These are phyloP conservation scores for Samia ricini DNA, from an alignment of 1,140 invertebrate genomes.

Conservation along the genomic window DNA sequence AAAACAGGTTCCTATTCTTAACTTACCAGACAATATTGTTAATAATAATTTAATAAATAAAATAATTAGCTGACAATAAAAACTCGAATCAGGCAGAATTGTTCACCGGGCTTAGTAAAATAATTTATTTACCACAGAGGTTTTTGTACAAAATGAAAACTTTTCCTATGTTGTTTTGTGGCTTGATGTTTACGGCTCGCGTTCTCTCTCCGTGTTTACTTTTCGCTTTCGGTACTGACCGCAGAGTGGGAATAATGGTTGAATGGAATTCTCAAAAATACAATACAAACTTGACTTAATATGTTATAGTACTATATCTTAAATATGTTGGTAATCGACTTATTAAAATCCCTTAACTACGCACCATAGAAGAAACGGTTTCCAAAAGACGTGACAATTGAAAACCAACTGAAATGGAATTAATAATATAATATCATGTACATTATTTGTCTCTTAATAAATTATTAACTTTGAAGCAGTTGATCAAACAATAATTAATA, in stretches of 20 bases:
- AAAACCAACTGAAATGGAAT: too few species aligned
- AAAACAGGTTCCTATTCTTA: too few species aligned
- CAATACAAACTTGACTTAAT: slow-evolving; percentile 15
- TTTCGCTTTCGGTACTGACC: slow-evolving; percentile 32
- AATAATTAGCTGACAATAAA: too few species aligned
- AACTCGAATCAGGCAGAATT: slow-evolving; percentile 14
- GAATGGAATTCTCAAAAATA: slow-evolving; percentile 21
- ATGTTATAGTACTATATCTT: background rate
- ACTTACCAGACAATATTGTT: too few species aligned
- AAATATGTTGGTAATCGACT: background rate
- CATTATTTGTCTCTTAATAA: too few species aligned
- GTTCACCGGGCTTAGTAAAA: slow-evolving; percentile 29
- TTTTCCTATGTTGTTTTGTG: slow-evolving; percentile 39
- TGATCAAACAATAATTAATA: too few species aligned
- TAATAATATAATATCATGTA: too few species aligned
- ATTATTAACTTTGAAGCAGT: too few species aligned
- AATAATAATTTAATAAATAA: too few species aligned
- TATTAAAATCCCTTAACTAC: too few species aligned
- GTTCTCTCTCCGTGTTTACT: slow-evolving; percentile 36
- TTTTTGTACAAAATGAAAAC: slow-evolving; percentile 29
- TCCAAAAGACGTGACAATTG: too few species aligned
- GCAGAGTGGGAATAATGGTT: slow-evolving; percentile 22
- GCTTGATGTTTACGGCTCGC: slow-evolving; percentile 30
- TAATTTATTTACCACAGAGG: slow-evolving; percentile 25
- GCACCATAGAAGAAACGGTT: too few species aligned